phyloP scores from a whole-genome alignment of 2,888 invertebrate genomes.

The Platypus cylindrus region DNA sequence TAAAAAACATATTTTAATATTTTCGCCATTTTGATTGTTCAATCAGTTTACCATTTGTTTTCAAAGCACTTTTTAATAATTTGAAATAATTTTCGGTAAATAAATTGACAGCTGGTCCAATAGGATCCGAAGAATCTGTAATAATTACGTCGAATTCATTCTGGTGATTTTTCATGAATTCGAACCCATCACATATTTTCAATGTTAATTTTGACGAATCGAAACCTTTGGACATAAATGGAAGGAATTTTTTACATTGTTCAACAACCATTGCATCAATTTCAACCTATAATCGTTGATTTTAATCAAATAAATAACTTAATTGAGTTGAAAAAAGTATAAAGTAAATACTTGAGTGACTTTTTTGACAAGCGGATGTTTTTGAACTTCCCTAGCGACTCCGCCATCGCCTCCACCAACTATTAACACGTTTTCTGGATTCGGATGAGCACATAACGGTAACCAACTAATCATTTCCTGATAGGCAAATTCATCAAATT shows the following conservation, averaged over 20 bases:
- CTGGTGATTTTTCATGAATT: constrained; percentile 78
- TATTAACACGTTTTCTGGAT: constrained; percentile 83
- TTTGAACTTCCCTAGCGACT: constrained; percentile 87
- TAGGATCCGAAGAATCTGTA: constrained; percentile 95
- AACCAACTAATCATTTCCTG: constrained; percentile 97
- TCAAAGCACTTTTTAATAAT: constrained; percentile 73
- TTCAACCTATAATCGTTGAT: constrained; percentile 73
- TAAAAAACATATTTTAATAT: constrained; percentile 9
- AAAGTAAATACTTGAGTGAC: constrained; percentile 46
- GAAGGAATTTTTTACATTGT: constrained; percentile 77
- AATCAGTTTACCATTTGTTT: constrained; percentile 50
- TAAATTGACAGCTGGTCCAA: constrained; percentile 62
- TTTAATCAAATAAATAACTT: not conserved
- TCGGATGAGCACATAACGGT: constrained; percentile 81
- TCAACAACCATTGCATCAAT: constrained; percentile 89
- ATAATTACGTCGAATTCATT: constrained; percentile 93
- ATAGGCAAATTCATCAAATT: constrained; percentile 92
- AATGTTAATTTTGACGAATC: constrained; percentile 69
- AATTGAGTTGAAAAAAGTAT: not conserved
- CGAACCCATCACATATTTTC: constrained; percentile 73
- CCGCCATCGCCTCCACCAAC: constrained; percentile 99
- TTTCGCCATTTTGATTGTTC: not conserved
- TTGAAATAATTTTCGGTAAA: constrained; percentile 36
- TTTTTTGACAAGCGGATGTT: constrained; percentile 77
- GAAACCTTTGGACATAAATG: constrained; percentile 83